A percentile compares a stretch with the other conserved stretches of the same genome.
Evolutionary conservation across 2,888 invertebrate species (phyloP).

Genomic region (Hoplodrina ambigua): DNA sequence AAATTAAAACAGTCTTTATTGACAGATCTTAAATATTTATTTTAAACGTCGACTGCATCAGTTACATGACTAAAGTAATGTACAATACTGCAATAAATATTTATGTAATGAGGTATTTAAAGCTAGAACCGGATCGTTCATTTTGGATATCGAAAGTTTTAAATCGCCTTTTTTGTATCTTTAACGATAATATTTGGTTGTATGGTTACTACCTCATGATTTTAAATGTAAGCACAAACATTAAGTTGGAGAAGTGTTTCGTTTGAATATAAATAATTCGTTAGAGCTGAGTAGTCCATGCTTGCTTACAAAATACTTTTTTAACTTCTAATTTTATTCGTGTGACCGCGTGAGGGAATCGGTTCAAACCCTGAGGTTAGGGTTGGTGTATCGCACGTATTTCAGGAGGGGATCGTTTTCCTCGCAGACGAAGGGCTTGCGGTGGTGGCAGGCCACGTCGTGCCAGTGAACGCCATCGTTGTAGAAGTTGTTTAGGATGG

Average conservation of each 20-base stretch:
- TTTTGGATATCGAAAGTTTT: slow-evolving; percentile 51
- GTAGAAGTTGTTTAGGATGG: slow-evolving; percentile 96
- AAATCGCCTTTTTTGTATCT: slow-evolving; percentile 34
- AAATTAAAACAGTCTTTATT: slow-evolving; percentile 85
- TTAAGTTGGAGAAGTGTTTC: slow-evolving; percentile 9
- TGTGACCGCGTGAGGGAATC: slow-evolving; percentile 38
- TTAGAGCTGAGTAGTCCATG: slow-evolving; percentile 42
- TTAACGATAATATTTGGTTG: slow-evolving; percentile 43
- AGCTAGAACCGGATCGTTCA: slow-evolving; percentile 57
- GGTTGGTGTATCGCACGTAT: slow-evolving; percentile 95
- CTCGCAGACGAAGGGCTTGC: slow-evolving; percentile 96
- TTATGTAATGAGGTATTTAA: slow-evolving; percentile 66
- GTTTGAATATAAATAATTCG: slow-evolving; percentile 46
- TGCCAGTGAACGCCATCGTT: slow-evolving; percentile 98
- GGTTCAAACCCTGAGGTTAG: slow-evolving; percentile 92
- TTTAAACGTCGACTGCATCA: slow-evolving; percentile 66
- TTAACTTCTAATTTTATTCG: slow-evolving; percentile 37
- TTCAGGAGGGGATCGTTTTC: slow-evolving; percentile 96
- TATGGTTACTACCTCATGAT: slow-evolving; percentile 51
- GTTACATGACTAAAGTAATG: slow-evolving; percentile 70
- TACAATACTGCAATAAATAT: slow-evolving; percentile 82
- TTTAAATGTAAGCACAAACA: slow-evolving; percentile 39
- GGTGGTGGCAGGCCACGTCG: slow-evolving; percentile 97
- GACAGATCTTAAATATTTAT: slow-evolving; percentile 78
- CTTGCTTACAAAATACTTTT: slow-evolving; percentile 53